Conservation (phyloP, 2,888 invertebrate species). For the Antheraea assamensis region DNA sequence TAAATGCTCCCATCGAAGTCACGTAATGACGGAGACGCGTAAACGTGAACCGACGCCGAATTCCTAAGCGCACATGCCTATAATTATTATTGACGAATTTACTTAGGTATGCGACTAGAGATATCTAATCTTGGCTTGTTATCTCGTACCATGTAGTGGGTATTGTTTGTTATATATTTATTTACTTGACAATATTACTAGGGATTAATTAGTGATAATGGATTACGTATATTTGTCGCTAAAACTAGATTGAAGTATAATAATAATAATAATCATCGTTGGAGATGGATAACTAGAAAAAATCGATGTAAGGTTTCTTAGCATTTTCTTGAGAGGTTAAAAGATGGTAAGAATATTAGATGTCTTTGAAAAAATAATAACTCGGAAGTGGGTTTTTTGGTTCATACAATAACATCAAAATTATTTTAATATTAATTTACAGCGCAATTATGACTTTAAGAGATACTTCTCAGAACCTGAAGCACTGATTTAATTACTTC, state of each 20-base stretch:
- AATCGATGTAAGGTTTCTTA: background rate
- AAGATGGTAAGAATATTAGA: background rate
- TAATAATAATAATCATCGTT: too few species aligned
- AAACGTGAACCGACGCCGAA: constrained; percentile 68
- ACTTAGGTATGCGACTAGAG: constrained; percentile 1
- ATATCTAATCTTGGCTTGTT: background rate
- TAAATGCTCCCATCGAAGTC: constrained; percentile 45
- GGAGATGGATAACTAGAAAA: background rate
- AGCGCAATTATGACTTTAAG: too few species aligned
- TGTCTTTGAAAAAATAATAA: too few species aligned
- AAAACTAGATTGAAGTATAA: background rate
- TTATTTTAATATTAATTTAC: too few species aligned
- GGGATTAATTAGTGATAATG: background rate
- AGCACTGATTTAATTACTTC: too few species aligned
- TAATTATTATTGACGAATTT: constrained; percentile 20
- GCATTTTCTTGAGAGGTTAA: background rate
- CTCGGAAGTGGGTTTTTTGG: too few species aligned
- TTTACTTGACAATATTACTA: background rate
- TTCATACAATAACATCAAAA: too few species aligned
- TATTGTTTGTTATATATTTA: background rate
- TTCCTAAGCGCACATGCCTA: constrained; percentile 20
- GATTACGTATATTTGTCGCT: background rate
- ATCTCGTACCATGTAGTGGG: background rate
- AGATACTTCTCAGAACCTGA: too few species aligned
- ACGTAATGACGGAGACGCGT: constrained; percentile 69